phyloP scores from a whole-genome alignment of 2,797 vertebrate genomes.

The Gymnocypris eckloni region DNA sequence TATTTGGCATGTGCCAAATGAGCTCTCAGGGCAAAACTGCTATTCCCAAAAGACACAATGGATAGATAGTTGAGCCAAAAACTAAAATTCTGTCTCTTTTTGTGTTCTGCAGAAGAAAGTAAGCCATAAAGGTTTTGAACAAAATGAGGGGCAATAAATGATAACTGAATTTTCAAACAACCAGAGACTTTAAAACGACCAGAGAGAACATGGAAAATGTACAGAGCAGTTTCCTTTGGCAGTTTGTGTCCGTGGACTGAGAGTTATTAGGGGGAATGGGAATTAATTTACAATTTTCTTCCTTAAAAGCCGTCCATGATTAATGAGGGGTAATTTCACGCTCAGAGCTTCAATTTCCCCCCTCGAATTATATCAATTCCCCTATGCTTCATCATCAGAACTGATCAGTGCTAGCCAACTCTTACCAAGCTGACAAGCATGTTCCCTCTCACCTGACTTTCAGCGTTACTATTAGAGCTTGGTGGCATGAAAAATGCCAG shows the following conservation, averaged over 20 bases:
- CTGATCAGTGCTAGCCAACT: conserved; percentile 72
- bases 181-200: conserved; percentile 17
- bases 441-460: conserved; percentile 59
- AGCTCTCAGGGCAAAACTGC: background rate
- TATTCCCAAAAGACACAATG: background rate
- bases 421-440: conserved; percentile 52
- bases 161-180: conserved; percentile 28
- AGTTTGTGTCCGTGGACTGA: conserved; percentile 49
- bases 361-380: conserved; percentile 72
- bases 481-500: conserved; percentile 38
- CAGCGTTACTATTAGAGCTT: conserved; percentile 38
- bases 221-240: conserved; percentile 49
- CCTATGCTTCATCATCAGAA: conserved; percentile 70
- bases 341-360: conserved; percentile 79
- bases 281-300: conserved; percentile 73
- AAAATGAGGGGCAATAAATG: background rate
- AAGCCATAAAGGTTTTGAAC: background rate
- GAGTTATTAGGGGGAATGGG: conserved; percentile 74
- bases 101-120: background rate
- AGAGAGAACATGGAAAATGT: conserved; percentile 40
- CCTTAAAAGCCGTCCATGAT: conserved; percentile 76
- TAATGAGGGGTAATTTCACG: conserved; percentile 82
- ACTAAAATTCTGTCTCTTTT: background rate
- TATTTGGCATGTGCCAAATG: background rate
- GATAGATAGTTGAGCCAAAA: background rate